These are phyloP conservation scores for Papilio gigon DNA, from an alignment of 2,888 invertebrate species.

Conservation along the genomic window DNA sequence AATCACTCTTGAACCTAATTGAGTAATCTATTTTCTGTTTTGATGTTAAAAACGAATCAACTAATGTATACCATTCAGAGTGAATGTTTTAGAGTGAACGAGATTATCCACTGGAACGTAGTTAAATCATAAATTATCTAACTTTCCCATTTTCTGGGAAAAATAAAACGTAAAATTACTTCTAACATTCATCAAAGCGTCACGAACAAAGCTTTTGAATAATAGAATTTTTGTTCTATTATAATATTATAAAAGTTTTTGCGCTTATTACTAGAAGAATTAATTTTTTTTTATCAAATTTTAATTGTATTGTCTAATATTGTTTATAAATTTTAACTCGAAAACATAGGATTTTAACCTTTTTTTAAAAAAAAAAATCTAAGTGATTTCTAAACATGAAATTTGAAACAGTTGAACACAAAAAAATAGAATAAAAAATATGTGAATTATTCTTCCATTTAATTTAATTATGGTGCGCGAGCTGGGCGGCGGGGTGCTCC, in stretches of 20 bases:
- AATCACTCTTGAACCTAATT: not conserved
- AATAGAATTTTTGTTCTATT: slow-evolving; percentile 59
- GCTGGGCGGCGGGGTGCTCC: slow-evolving; percentile 89
- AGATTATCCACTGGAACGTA: slow-evolving; percentile 52
- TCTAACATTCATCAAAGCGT: slow-evolving; percentile 78
- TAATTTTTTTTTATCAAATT: slow-evolving; percentile 5
- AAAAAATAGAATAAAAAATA: no score
- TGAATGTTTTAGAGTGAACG: slow-evolving; percentile 14
- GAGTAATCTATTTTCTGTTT: not conserved
- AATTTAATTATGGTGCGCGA: slow-evolving; percentile 85
- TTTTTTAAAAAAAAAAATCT: no score
- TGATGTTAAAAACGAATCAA: slow-evolving; percentile 1
- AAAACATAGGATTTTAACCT: no score
- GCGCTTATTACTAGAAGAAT: slow-evolving; percentile 15
- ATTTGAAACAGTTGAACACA: no score
- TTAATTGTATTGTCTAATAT: not conserved
- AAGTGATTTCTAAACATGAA: no score
- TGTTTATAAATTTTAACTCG: not conserved
- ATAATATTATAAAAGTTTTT: slow-evolving; percentile 38
- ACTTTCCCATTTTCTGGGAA: slow-evolving; percentile 63
- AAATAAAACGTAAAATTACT: slow-evolving; percentile 75
- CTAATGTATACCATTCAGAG: slow-evolving; percentile 16
- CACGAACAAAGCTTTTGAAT: slow-evolving; percentile 75
- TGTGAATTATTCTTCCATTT: no score
- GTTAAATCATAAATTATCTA: slow-evolving; percentile 62